Base-by-base conservation (phyloP, 2,888 invertebrate genomes). In the Eledona agricola region DNA sequence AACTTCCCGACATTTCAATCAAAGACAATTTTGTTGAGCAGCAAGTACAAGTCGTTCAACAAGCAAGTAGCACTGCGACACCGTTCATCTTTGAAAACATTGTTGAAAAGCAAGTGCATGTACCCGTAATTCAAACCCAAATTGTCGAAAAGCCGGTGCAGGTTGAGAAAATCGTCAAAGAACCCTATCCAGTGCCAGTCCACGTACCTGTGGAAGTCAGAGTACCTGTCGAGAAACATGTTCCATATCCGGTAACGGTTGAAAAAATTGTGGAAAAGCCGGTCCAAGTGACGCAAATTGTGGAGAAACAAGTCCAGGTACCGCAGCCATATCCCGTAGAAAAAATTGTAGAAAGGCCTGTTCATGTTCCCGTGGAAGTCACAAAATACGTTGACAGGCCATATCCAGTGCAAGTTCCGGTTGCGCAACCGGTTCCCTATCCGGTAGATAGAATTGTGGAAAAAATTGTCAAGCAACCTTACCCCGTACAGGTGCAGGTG, bases 341-440 rank as follows among this genome's bases (percentile, higher is more conserved):
- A 49, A 65, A 68, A 17, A 63, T 80, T 57, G 78, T 82, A 1
- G 75, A 76, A 37, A 76, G 72, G 57, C 70, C 76, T 51, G 73
- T 83, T 1, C 79, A 80, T 5, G 72, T 82, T 1, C 73, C 78
- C 45, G 72, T 82, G 1, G 79, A 80, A 9, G 74, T 83, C 0
- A 81, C 80, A 0, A 75, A 79, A 40, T 78, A 80, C 0, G 77
- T 83, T 0, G 83, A 83, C 57, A 79, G 77, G 57, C 77, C 69
- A 3, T 68, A 69, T 51, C 67, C 70, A 3, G 72, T 72, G 1
- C 61, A 69, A 43, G 67, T 72, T 11, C 63, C 62, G 11, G 77
- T 80, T 26, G 78, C 75, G 4, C 76, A 77, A 46, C 78, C 79
- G 57, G 34, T 78, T 23, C 65, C 65, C 1, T 64, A 64, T 50